Percentiles rank a stretch among this genome's conserved stretches.
phyloP scores from a whole-genome alignment of 2,113 vertebrate genomes.

The Embiotoca jacksoni region DNA sequence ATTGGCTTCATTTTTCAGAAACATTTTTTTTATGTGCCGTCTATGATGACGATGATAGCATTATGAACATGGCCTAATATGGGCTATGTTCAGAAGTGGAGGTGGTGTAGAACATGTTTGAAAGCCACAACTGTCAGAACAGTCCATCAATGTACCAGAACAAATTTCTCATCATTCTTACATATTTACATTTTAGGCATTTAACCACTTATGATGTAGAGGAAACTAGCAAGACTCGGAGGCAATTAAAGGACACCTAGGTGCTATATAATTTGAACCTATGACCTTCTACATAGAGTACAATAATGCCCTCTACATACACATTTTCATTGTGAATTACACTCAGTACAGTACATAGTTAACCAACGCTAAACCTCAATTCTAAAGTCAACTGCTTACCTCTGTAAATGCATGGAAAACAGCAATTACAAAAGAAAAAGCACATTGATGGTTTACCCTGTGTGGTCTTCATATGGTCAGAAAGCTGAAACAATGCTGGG shows the following conservation, averaged over 20 bases:
- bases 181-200: background rate
- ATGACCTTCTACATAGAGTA: background rate
- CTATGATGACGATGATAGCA: slow-evolving; percentile 13
- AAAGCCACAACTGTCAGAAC: background rate
- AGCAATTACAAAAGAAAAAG: background rate
- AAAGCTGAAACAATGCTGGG: slow-evolving; percentile 11
- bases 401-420: background rate
- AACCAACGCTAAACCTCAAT: background rate
- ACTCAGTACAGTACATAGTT: background rate
- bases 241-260: background rate
- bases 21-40: too few species aligned
- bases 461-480: background rate
- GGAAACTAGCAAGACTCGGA: background rate
- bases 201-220: background rate
- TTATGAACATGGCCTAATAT: slow-evolving; percentile 45
- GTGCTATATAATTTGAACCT: background rate
- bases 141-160: slow-evolving; percentile 13
- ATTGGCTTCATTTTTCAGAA: too few species aligned
- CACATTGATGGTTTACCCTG: background rate
- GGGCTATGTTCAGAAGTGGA: slow-evolving; percentile 11
- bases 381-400: background rate
- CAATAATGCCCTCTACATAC: slow-evolving; percentile 8
- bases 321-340: background rate
- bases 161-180: background rate
- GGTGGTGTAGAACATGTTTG: slow-evolving; percentile 36